These are phyloP conservation scores for Phrynosoma blainvillii DNA, from an alignment of 2,113 vertebrate genomes.

Conservation along the genomic window DNA sequence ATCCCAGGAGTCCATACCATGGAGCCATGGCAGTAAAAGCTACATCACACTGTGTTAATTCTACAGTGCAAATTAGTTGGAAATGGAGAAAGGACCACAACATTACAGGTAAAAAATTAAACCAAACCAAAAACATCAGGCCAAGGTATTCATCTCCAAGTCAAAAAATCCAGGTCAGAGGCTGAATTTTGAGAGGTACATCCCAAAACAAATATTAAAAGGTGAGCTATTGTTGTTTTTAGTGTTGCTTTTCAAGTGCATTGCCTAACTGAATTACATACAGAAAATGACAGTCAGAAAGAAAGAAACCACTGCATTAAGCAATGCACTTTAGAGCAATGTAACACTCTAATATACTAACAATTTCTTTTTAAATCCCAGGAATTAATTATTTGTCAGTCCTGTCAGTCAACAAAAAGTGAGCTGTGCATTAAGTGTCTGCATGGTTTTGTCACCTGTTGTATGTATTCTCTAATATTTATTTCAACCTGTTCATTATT, in stretches of 20 bases:
- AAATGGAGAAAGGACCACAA: not conserved
- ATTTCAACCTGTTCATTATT: constrained; percentile 28
- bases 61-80: no score
- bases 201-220: not conserved
- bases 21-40: no score
- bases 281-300: no score
- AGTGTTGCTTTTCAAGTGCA: no score
- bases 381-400: not conserved
- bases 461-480: constrained; percentile 12
- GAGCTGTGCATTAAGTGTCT: not conserved
- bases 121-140: not conserved
- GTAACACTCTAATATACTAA: constrained; percentile 1
- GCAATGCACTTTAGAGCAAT: not conserved
- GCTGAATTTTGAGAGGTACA: not conserved
- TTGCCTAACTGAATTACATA: no score
- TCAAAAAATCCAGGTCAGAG: not conserved
- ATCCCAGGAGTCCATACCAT: no score
- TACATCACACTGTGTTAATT: no score
- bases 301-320: no score
- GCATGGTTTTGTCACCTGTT: not conserved
- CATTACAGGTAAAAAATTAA: not conserved
- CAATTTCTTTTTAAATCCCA: not conserved
- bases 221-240: no score
- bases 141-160: not conserved
- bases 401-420: not conserved